Conservation (phyloP, 1,140 invertebrate species). For the Drosophila kikkawai region DNA sequence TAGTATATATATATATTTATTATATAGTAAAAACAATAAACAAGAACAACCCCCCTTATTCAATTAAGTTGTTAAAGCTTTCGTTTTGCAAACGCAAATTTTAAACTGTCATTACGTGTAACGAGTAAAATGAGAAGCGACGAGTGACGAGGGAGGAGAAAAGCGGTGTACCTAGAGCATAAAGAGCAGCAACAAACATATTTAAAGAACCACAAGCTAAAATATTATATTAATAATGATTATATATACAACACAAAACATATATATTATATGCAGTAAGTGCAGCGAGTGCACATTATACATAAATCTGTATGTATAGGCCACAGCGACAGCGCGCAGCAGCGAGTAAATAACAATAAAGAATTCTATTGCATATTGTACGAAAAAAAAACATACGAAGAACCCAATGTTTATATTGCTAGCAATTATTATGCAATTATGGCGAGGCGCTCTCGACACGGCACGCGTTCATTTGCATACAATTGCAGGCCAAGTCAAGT, state of each 20-base stretch:
- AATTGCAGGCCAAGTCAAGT: slow-evolving; percentile 53
- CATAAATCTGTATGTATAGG: slow-evolving; percentile 57
- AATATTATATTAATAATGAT: slow-evolving; percentile 70
- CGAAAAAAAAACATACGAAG: slow-evolving; percentile 35
- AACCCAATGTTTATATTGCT: slow-evolving; percentile 32
- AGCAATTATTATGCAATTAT: slow-evolving; percentile 73
- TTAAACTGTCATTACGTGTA: slow-evolving; percentile 64
- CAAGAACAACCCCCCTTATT: slow-evolving; percentile 31
- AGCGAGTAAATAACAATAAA: slow-evolving; percentile 79
- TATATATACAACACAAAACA: slow-evolving; percentile 57
- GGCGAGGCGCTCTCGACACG: slow-evolving; percentile 35
- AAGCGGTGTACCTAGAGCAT: slow-evolving; percentile 74
- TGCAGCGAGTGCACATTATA: slow-evolving; percentile 53
- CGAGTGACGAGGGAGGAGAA: slow-evolving; percentile 3
- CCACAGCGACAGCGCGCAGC: slow-evolving; percentile 15
- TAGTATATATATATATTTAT: slow-evolving; percentile 57
- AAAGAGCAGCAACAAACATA: slow-evolving; percentile 79
- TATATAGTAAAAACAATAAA: slow-evolving; percentile 53
- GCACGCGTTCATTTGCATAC: slow-evolving; percentile 79
- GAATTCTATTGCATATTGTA: slow-evolving; percentile 81
- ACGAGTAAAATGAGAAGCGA: slow-evolving; percentile 47
- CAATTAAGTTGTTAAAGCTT: slow-evolving; percentile 80
- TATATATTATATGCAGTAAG: slow-evolving; percentile 65
- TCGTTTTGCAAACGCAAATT: slow-evolving; percentile 76
- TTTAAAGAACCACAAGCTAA: slow-evolving; percentile 76